A percentile compares a stretch with the other conserved stretches of the same genome.
Evolutionary conservation across 2,113 vertebrate species (phyloP).

Genomic region (Mus pahari): DNA sequence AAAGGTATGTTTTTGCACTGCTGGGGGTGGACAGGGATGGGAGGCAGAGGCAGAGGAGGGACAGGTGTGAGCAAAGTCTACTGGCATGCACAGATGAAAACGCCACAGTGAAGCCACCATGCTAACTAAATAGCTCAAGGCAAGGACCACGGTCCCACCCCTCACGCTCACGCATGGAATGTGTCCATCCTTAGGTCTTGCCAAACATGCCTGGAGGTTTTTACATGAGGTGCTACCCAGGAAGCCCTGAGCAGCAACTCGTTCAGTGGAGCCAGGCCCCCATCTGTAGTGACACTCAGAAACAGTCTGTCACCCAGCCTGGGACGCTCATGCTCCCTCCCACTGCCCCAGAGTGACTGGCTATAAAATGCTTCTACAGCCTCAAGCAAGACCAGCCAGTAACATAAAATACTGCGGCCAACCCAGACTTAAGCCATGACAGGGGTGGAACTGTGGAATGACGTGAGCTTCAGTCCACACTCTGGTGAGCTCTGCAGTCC

Average conservation of each 20-base stretch:
- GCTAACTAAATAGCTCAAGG: background rate
- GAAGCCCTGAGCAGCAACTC: background rate
- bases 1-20: background rate
- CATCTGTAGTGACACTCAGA: background rate
- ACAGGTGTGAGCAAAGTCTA: background rate
- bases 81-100: background rate
- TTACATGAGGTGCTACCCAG: background rate
- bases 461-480: background rate
- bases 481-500: background rate
- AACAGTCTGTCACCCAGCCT: background rate
- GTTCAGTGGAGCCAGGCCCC: background rate
- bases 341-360: background rate
- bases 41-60: background rate
- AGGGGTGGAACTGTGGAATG: background rate
- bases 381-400: constrained; percentile 18
- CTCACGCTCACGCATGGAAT: no score
- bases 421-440: background rate
- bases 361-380: background rate
- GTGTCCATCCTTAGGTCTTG: background rate
- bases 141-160: background rate
- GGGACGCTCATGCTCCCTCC: background rate
- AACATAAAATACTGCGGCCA: background rate
- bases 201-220: background rate
- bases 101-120: background rate
- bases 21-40: background rate